Base-by-base conservation (phyloP, 2,888 invertebrate species). In the Cantharis rufa region DNA sequence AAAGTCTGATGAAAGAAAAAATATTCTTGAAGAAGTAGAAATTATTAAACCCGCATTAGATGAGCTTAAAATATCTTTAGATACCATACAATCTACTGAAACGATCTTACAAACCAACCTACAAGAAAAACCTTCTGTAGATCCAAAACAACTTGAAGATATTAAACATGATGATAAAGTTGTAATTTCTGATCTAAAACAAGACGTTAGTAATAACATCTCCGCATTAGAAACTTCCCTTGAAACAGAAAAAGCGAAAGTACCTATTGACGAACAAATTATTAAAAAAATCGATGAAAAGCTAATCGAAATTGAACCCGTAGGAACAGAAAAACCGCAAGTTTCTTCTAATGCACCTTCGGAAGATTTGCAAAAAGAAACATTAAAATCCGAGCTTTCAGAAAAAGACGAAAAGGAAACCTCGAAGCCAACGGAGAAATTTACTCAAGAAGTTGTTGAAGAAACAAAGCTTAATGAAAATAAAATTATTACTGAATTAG, bases 371-470 rank as follows among this genome's bases (percentile, higher is more conserved):
- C 18, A 24, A 68, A 68, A 16, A 7, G 11, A 62, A 63, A 11
- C 28, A 7, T 21, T 21, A 13, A 71, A 71, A 63, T 71, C 71
- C n/a, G 71, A 71, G 7, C 21, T 32, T 68, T 2, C 80, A 73
- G 64, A 78, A 77, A 72, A 78, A 69, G 70, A 74, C 21, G 75
- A 73, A 5, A 71, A 70, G 15, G 76, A 75, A 2, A 71, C 69
- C 62, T 73, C 71, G 32, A 2, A 71, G 13, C 71, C 48, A 9
- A 62, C 78, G 64, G 70, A 74, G 4, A 3, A 73, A 62, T 71
- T 78, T 66, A 62, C 74, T 21, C 71, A 63, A 15, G 66, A 75
- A 69, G 72, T 73, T 61, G 75, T 75, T 73, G 74, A 73, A 71
- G 78, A 72, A 66, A n/a, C 48, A 9, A n/a, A 48, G n/a, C 9